Conservation (phyloP, 1,140 invertebrate species). For the Halictus rubicundus region DNA sequence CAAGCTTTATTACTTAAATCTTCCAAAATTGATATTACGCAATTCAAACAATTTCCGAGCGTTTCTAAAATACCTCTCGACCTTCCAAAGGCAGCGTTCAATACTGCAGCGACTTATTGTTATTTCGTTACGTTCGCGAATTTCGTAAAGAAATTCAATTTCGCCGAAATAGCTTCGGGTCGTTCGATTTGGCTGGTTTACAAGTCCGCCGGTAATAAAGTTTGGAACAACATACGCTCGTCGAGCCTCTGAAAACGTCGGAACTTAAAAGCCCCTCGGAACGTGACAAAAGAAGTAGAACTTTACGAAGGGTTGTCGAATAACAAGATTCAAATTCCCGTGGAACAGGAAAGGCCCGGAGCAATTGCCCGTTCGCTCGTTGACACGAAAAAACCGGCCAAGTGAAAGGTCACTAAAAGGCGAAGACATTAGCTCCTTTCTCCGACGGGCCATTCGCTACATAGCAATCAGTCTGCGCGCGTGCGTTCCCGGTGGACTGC, state of each 20-base stretch:
- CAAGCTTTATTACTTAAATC: no score
- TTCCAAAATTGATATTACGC: no score
- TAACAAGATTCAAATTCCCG: conserved; percentile 9
- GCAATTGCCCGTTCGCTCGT: not conserved
- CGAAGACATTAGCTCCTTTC: not conserved
- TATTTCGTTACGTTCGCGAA: no score
- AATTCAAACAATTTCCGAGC: no score
- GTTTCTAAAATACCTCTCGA: no score
- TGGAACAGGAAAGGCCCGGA: not conserved
- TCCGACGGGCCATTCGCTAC: not conserved
- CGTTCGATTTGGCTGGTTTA: not conserved
- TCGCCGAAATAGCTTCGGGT: no score
- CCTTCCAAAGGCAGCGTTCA: no score
- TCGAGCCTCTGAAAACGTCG: not conserved
- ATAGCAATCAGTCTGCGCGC: not conserved
- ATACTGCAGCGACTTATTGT: no score
- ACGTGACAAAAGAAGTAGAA: conserved; percentile 1
- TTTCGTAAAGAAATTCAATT: no score
- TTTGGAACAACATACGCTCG: not conserved
- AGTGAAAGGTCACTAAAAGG: not conserved
- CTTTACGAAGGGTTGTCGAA: not conserved
- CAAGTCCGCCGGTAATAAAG: not conserved
- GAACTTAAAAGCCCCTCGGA: not conserved
- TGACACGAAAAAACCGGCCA: not conserved
- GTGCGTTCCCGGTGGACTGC: not conserved